phyloP scores from a whole-genome alignment of 1,140 invertebrate species.

The Danaus melanippus region DNA sequence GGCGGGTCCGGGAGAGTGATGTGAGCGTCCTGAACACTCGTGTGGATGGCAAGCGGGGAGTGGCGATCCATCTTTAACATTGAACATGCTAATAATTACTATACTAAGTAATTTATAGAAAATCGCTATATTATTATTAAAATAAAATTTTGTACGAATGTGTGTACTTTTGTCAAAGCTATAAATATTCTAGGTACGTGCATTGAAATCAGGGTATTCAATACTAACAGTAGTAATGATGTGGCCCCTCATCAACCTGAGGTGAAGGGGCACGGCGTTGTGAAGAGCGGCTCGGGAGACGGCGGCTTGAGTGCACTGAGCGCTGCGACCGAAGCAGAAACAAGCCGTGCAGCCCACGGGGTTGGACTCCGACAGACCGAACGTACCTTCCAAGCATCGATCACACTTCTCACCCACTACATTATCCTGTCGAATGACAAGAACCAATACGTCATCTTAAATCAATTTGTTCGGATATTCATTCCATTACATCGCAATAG shows the following conservation, averaged over 20 bases:
- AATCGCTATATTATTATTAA: too few relatives aligned
- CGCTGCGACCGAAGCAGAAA: constrained; percentile 90
- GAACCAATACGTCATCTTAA: neutral
- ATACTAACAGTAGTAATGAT: constrained; percentile 31
- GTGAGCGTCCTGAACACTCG: constrained; percentile 41
- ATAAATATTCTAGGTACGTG: too few relatives aligned
- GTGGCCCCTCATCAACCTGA: constrained; percentile 36
- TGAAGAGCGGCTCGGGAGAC: constrained; percentile 84
- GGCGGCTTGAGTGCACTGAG: constrained; percentile 82
- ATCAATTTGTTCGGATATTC: neutral
- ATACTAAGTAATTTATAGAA: too few relatives aligned
- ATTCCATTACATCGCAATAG: neutral
- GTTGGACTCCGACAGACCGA: constrained; percentile 82
- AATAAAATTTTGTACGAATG: too few relatives aligned
- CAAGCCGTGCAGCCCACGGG: constrained; percentile 88
- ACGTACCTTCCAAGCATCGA: constrained; percentile 86
- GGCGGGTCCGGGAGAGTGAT: constrained; percentile 76
- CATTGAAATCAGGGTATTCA: neutral
- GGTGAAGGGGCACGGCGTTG: constrained; percentile 67
- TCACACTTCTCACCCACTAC: constrained; percentile 88
- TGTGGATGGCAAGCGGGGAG: constrained; percentile 67
- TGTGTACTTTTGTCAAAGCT: too few relatives aligned
- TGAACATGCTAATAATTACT: too few relatives aligned
- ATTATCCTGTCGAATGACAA: constrained; percentile 74
- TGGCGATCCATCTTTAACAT: constrained; percentile 45